Conservation (phyloP, 2,888 invertebrate species). For the Lamellibrachia satsuma region DNA sequence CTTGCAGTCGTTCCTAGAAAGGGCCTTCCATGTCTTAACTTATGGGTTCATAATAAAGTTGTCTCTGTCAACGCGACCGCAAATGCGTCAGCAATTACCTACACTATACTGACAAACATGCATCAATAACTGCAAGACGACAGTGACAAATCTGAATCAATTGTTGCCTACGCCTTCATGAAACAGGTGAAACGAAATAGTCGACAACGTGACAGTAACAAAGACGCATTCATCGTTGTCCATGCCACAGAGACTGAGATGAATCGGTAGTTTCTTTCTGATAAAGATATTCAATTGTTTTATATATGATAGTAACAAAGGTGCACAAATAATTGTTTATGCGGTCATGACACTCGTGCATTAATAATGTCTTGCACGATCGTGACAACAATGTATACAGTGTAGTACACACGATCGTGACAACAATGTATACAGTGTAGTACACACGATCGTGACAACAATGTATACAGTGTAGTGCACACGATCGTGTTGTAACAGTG, state of each 20-base stretch:
- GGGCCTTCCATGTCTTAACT: too few relatives aligned
- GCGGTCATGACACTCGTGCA: not conserved
- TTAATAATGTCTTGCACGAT: not conserved
- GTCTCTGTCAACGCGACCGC: too few relatives aligned
- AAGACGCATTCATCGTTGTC: not conserved
- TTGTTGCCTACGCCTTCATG: not conserved
- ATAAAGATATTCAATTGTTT: not conserved
- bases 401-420: not conserved
- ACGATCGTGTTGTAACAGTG: too few relatives aligned
- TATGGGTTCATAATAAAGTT: too few relatives aligned
- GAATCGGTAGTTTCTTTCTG: not conserved
- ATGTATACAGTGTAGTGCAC: too few relatives aligned
- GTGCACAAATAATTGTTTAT: not conserved
- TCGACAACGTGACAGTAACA: not conserved
- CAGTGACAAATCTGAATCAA: not conserved
- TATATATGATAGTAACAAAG: not conserved
- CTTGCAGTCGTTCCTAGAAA: too few relatives aligned
- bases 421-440: not conserved
- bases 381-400: not conserved
- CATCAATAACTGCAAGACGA: not conserved
- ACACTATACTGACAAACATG: too few relatives aligned
- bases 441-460: too few relatives aligned
- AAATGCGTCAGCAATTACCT: too few relatives aligned
- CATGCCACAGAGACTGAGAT: not conserved
- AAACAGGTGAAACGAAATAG: not conserved